A percentile compares a stretch with the other conserved stretches of the same genome.
These are phyloP conservation scores for Pampus argenteus DNA, from an alignment of 2,797 vertebrate genomes.

Conservation along the genomic window DNA sequence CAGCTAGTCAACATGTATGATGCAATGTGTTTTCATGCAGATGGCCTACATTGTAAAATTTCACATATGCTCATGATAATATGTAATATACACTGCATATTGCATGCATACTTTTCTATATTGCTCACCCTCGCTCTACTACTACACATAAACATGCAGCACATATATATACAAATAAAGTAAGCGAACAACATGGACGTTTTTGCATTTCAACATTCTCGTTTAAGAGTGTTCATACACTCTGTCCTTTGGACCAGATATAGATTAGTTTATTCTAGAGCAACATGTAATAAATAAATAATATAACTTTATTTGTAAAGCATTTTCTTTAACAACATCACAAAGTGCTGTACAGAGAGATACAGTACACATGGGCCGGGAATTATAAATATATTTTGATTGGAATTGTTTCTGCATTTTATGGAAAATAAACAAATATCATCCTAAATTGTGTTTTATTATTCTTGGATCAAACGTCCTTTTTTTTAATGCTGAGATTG, in stretches of 20 bases:
- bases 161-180: neutral
- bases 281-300: slow-evolving; percentile 12
- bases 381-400: slow-evolving; percentile 24
- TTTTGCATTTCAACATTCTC: slow-evolving; percentile 12
- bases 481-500: neutral
- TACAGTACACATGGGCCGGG: neutral
- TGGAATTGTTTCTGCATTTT: slow-evolving; percentile 3
- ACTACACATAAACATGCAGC: neutral
- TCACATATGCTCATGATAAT: slow-evolving; percentile 46
- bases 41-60: slow-evolving; percentile 41
- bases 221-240: slow-evolving; percentile 6
- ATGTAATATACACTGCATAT: slow-evolving; percentile 8
- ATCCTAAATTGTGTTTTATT: slow-evolving; percentile 20
- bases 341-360: neutral
- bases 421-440: slow-evolving; percentile 14
- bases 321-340: neutral
- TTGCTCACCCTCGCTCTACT: neutral
- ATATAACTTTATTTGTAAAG: neutral
- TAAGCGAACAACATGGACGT: neutral
- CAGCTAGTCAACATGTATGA: slow-evolving; percentile 28
- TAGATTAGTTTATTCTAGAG: slow-evolving; percentile 34
- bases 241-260: slow-evolving; percentile 40
- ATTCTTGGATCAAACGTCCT: neutral
- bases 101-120: slow-evolving; percentile 3
- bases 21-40: slow-evolving; percentile 42